These are phyloP conservation scores for Tetragnatha versicolor DNA, from an alignment of 1,140 invertebrate genomes.

Conservation along the genomic window DNA sequence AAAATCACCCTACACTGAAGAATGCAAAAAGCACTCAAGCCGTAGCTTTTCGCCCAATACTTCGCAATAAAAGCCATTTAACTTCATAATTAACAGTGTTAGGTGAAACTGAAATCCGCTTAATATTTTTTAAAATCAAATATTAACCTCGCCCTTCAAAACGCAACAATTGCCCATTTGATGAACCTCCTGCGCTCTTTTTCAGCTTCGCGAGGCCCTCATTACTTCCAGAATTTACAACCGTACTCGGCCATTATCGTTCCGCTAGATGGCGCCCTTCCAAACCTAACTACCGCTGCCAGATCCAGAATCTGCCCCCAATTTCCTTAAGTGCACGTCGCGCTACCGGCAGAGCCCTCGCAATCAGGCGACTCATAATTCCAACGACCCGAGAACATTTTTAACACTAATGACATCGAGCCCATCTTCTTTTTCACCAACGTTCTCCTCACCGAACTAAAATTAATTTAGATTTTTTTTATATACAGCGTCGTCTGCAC, in stretches of 20 bases:
- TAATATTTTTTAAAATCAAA: too few species aligned
- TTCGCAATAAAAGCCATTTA: too few species aligned
- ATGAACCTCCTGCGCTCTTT: too few species aligned
- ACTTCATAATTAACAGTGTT: too few species aligned
- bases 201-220: background rate
- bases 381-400: conserved; percentile 29
- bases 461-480: conserved; percentile 33
- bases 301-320: conserved; percentile 17
- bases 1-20: too few species aligned
- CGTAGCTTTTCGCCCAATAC: too few species aligned
- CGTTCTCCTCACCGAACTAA: background rate
- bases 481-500: too few species aligned
- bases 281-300: conserved; percentile 38
- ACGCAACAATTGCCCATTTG: background rate
- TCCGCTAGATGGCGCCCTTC: conserved; percentile 30
- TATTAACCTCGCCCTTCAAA: too few species aligned
- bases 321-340: conserved; percentile 33
- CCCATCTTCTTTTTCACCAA: background rate
- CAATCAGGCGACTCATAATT: conserved; percentile 38
- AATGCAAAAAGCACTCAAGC: too few species aligned
- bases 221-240: conserved; percentile 25
- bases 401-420: conserved; percentile 43
- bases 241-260: background rate
- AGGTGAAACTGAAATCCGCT: too few species aligned
- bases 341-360: background rate